A percentile compares a stretch with the other conserved stretches of the same genome.
Evolutionary conservation across 2,888 invertebrate genomes (phyloP).

Genomic region (Ellobium chinense): DNA sequence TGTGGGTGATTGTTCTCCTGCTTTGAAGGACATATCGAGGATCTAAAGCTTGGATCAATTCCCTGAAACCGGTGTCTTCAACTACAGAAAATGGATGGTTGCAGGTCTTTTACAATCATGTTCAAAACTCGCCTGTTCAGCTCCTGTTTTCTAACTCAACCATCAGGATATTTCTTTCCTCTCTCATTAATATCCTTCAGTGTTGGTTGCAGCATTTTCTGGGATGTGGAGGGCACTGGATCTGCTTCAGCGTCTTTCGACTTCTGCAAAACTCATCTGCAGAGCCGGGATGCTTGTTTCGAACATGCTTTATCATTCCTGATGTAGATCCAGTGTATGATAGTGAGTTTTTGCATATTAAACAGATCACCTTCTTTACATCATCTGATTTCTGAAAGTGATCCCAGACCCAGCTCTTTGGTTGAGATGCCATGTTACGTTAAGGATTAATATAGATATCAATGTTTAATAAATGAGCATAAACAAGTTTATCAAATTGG

Average conservation of each 20-base stretch:
- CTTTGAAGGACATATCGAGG: conserved; percentile 1
- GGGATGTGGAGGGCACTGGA: too few species aligned
- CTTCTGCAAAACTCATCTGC: too few species aligned
- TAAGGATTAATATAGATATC: too few species aligned
- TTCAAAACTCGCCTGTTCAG: neutral
- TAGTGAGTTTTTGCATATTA: neutral
- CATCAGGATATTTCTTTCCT: neutral
- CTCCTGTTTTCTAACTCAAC: neutral
- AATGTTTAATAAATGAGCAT: too few species aligned
- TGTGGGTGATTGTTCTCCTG: neutral
- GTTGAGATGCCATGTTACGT: too few species aligned
- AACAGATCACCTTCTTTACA: neutral
- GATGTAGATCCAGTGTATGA: neutral
- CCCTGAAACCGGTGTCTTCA: neutral
- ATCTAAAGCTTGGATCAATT: neutral
- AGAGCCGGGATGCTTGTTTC: neutral
- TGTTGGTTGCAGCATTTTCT: neutral
- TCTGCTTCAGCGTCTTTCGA: too few species aligned
- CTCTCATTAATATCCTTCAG: neutral
- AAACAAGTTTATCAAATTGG: too few species aligned
- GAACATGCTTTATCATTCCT: neutral
- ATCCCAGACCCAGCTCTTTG: neutral
- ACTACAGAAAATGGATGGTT: neutral
- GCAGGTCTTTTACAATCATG: neutral
- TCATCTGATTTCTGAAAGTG: neutral